These are phyloP conservation scores for Drosophila elegans DNA, from an alignment of 1,140 invertebrate genomes.

Conservation along the genomic window DNA sequence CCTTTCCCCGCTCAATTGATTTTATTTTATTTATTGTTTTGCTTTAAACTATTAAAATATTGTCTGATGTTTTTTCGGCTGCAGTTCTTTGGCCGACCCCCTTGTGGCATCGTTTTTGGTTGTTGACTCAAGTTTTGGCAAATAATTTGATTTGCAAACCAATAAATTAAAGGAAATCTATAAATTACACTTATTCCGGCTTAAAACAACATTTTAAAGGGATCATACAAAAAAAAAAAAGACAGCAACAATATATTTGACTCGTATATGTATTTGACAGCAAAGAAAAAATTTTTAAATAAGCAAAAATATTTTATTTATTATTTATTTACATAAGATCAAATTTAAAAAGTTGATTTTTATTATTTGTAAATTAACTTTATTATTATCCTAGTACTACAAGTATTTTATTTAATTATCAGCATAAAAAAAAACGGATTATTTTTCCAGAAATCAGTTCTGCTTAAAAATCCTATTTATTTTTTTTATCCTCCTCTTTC, in stretches of 20 bases:
- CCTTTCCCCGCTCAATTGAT: conserved; percentile 64
- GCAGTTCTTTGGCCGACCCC: conserved; percentile 53
- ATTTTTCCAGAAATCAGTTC: no score
- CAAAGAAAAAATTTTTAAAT: not conserved
- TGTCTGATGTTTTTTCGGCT: conserved; percentile 57
- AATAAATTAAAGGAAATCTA: conserved; percentile 69
- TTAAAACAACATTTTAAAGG: conserved; percentile 57
- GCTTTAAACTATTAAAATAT: conserved; percentile 84
- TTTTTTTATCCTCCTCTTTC: not conserved
- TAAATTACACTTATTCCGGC: conserved; percentile 75
- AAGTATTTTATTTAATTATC: no score
- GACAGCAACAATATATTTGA: conserved; percentile 6
- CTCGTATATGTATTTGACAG: not conserved
- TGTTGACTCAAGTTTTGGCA: conserved; percentile 83
- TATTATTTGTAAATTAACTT: no score
- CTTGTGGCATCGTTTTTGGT: conserved; percentile 78
- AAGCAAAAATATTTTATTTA: not conserved
- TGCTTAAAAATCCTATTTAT: not conserved
- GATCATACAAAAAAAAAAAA: conserved; percentile 28
- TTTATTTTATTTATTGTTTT: conserved; percentile 83
- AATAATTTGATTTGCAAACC: conserved; percentile 81
- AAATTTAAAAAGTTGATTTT: no score
- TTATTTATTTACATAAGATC: not conserved
- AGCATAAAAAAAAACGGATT: no score
- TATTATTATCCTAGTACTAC: no score